Conservation (phyloP, 2,797 vertebrate genomes). For the Aselliscus stoliczkanus region DNA sequence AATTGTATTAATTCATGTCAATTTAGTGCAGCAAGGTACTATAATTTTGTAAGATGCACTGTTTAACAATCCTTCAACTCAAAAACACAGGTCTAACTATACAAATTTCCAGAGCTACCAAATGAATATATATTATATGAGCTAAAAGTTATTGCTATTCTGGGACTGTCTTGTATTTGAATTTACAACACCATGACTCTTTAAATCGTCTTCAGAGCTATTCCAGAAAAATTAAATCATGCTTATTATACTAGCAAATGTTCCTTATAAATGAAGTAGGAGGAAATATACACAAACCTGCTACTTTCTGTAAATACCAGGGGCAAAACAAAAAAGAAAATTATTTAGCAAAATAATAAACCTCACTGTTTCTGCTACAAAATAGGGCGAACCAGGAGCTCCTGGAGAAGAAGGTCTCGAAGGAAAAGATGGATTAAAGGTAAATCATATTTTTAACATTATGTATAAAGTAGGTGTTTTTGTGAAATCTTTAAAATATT, state of each 20-base stretch:
- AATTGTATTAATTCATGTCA: background rate
- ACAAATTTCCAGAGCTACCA: background rate
- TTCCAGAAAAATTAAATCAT: constrained; percentile 15
- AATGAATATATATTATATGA: background rate
- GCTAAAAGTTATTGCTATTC: background rate
- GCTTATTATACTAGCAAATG: background rate
- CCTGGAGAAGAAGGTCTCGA: constrained; percentile 93
- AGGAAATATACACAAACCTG: background rate
- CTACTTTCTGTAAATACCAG: background rate
- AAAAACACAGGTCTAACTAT: background rate
- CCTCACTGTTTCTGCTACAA: constrained; percentile 52
- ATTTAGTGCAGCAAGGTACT: background rate
- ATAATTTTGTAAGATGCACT: background rate
- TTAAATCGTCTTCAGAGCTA: background rate
- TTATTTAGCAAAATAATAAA: background rate
- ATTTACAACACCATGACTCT: background rate
- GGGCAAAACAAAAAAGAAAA: background rate
- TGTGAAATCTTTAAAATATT: constrained; percentile 12
- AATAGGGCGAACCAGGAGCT: constrained; percentile 90
- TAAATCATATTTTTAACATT: constrained; percentile 71
- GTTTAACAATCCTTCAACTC: background rate
- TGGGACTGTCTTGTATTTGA: background rate
- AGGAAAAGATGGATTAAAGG: constrained; percentile 95
- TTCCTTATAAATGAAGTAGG: background rate
- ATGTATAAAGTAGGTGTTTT: background rate